A percentile compares a stretch with the other conserved stretches of the same genome.
These are phyloP conservation scores for Sussaba pulchella DNA, from an alignment of 2,888 invertebrate species.

Conservation along the genomic window DNA sequence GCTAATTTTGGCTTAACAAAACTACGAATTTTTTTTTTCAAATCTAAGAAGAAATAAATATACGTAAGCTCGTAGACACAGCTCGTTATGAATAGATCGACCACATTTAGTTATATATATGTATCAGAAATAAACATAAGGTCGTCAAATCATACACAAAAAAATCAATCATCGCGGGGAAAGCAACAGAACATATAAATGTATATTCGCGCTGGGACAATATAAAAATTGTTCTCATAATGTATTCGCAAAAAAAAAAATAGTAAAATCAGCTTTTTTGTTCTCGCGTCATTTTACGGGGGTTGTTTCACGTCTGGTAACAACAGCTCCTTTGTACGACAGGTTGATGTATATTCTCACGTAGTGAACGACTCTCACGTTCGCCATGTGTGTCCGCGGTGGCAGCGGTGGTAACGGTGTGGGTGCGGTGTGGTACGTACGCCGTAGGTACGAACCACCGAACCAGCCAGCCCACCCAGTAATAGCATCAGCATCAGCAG, in stretches of 20 bases:
- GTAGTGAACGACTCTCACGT: conserved; percentile 72
- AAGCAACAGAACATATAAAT: too few relatives aligned
- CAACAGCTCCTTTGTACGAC: conserved; percentile 54
- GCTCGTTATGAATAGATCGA: conserved; percentile 17
- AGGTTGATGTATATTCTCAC: conserved; percentile 74
- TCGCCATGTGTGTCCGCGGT: conserved; percentile 69
- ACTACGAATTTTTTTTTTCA: too few relatives aligned
- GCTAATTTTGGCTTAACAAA: conserved; percentile 4
- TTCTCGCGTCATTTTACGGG: conserved; percentile 5
- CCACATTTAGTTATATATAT: not conserved
- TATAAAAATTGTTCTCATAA: too few relatives aligned
- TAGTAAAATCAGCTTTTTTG: conserved; percentile 22
- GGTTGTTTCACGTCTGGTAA: conserved; percentile 32
- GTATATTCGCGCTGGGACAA: too few relatives aligned
- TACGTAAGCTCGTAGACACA: not conserved
- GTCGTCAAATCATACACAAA: too few relatives aligned
- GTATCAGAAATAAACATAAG: too few relatives aligned
- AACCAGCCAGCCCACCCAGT: conserved; percentile 18
- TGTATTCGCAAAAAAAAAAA: too few relatives aligned
- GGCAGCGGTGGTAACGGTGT: conserved; percentile 49
- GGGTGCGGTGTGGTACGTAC: conserved; percentile 39
- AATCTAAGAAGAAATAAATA: conserved; percentile 6
- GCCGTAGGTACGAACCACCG: conserved; percentile 38
- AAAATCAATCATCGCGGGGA: too few relatives aligned
- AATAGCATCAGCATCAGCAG: not conserved